These are phyloP conservation scores for Chironomus riparius DNA, from an alignment of 2,888 invertebrate species.

Conservation along the genomic window DNA sequence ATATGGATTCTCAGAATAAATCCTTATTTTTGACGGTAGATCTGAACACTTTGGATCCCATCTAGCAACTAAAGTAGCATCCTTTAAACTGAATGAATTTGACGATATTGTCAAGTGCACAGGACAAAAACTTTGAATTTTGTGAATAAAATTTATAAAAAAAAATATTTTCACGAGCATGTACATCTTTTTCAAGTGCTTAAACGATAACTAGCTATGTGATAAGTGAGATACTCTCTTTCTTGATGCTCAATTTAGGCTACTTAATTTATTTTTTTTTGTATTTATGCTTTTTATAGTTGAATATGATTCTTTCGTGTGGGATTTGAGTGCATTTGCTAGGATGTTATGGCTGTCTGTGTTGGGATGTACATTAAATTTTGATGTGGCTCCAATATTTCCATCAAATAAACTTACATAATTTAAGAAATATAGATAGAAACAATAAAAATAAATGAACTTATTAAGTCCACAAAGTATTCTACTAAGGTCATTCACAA, in stretches of 20 bases:
- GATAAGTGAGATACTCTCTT: neutral
- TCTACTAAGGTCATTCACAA: too few species aligned
- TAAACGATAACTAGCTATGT: neutral
- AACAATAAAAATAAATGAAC: too few species aligned
- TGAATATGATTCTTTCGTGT: too few species aligned
- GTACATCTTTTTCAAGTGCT: neutral
- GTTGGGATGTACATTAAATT: too few species aligned
- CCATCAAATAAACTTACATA: too few species aligned
- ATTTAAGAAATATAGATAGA: too few species aligned
- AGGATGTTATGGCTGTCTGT: too few species aligned
- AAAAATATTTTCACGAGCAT: neutral
- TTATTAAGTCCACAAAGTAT: too few species aligned
- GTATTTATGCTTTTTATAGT: neutral
- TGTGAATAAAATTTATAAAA: neutral
- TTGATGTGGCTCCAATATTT: too few species aligned
- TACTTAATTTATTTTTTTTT: neutral
- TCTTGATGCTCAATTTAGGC: neutral
- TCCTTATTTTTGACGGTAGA: conserved; percentile 39
- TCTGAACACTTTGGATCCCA: conserved; percentile 38
- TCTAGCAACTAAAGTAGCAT: conserved; percentile 37
- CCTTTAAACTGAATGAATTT: conserved; percentile 34
- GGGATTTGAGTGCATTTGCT: too few species aligned
- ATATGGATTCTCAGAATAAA: conserved; percentile 39
- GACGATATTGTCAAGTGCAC: conserved; percentile 38
- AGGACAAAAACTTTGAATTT: conserved; percentile 33